Conservation (phyloP, 2,113 vertebrate species). For the Hydropotes inermis region DNA sequence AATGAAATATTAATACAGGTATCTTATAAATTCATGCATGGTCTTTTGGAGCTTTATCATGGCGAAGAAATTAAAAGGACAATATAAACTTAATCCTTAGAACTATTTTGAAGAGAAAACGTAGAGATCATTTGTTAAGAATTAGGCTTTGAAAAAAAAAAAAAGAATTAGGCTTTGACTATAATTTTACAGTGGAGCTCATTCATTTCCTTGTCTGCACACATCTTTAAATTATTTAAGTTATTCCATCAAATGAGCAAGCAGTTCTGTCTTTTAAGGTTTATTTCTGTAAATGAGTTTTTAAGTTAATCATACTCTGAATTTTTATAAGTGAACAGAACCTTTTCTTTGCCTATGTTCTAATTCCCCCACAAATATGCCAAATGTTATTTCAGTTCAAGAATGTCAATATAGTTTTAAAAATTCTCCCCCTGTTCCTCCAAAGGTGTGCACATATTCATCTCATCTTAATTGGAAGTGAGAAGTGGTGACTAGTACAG, state of each 20-base stretch:
- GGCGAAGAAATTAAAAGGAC: neutral
- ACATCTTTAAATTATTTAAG: conserved; percentile 12
- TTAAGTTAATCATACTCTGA: neutral
- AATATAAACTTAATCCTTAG: conserved; percentile 1
- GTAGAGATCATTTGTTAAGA: neutral
- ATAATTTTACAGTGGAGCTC: neutral
- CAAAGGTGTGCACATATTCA: neutral
- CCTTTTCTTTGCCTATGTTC: neutral
- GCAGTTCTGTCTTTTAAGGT: neutral
- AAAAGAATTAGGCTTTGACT: neutral
- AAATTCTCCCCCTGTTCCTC: neutral
- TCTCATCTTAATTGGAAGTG: neutral
- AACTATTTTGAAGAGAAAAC: conserved; percentile 1
- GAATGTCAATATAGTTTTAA: neutral
- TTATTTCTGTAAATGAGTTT: conserved; percentile 21
- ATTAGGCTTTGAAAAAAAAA: neutral
- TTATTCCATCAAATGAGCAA: neutral
- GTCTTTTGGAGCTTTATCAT: conserved; percentile 2
- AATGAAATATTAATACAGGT: neutral
- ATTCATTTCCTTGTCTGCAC: neutral
- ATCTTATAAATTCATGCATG: neutral
- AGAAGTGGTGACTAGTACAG: neutral
- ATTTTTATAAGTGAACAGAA: neutral
- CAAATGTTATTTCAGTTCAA: conserved; percentile 3
- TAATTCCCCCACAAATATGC: neutral